Conservation (phyloP, 2,888 invertebrate genomes). For the Xestoiulus laeticollis region DNA sequence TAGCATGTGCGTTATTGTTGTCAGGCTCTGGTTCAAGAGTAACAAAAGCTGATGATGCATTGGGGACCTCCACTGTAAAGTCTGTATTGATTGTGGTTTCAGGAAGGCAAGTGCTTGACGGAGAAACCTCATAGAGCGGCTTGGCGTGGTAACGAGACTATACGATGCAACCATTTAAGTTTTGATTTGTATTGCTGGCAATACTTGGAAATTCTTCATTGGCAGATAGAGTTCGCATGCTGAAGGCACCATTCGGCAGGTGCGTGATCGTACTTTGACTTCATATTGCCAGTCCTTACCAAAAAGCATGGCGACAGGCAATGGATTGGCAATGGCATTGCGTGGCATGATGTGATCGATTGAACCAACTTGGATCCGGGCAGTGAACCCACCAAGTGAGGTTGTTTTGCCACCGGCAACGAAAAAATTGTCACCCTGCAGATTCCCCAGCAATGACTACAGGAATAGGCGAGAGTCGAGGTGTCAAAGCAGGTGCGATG, state of each 20-base stretch:
- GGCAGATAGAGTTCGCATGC: background rate
- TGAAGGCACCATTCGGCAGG: background rate
- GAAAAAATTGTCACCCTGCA: background rate
- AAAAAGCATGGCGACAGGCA: too few species aligned
- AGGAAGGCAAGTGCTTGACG: background rate
- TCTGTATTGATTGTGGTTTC: background rate
- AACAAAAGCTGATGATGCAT: background rate
- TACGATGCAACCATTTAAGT: background rate
- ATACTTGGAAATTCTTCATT: background rate
- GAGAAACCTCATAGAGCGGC: background rate
- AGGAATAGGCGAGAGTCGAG: background rate
- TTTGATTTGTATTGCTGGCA: background rate
- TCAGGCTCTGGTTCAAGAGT: too few species aligned
- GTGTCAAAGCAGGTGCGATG: background rate
- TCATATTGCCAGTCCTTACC: too few species aligned
- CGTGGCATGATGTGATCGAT: background rate
- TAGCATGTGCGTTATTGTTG: too few species aligned
- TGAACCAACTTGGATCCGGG: background rate
- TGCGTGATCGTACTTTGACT: background rate
- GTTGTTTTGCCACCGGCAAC: background rate
- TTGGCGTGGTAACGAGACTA: background rate
- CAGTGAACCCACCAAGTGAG: background rate
- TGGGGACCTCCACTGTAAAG: background rate
- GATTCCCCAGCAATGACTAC: background rate
- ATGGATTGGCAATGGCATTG: background rate